Base-by-base conservation (phyloP, 2,888 invertebrate genomes). In the Hyles lineata region DNA sequence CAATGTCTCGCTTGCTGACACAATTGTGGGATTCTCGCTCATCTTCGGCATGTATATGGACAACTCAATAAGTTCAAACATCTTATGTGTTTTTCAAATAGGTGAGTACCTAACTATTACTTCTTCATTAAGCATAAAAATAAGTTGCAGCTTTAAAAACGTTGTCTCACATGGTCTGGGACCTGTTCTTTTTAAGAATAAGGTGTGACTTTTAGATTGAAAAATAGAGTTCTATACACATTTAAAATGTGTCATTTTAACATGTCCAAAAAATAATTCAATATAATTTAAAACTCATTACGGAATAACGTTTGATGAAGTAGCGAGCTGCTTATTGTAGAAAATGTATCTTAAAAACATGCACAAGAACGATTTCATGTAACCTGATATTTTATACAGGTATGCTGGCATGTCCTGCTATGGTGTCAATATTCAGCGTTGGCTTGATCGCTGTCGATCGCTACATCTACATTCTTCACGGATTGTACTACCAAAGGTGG, bases 351-450 rank as follows among this genome's bases (percentile, higher is more conserved):
- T 8, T 35, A 35, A 35, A 8, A 29, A 29, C 29, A 3, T 29
- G 29, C 29, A 29, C 5, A 29, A 29, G 9, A 9, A 35, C 35
- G 2, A 35, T 35, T 35, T 9, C 9, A 2, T 35, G 9, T 35
- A 9, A 35, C 9, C 35, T 35, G 9, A 35, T 35, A 35, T 35
- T 29, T 25, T 6, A 1, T 67, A 23, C 29, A 96, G 96, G 96
- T 72, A 91, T 96, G 92, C 92, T 96, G 70, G 96, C 96, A n/a
- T 95, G 96, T 74, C 95, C 96, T 59, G 95, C 96, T 0, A 89
- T 96, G 83, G 95, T 96, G 15, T 96, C 96, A 0, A 95, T 96
- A 74, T 96, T 96, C 85, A 96, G 96, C 70, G 95, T 96, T 6
- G 96, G 96, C 0, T 85, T 96, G 15, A 96, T 96, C 43, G 96